A percentile compares a stretch with the other conserved stretches of the same genome.
phyloP scores from a whole-genome alignment of 2,888 invertebrate species.

The Frankliniella fusca region DNA sequence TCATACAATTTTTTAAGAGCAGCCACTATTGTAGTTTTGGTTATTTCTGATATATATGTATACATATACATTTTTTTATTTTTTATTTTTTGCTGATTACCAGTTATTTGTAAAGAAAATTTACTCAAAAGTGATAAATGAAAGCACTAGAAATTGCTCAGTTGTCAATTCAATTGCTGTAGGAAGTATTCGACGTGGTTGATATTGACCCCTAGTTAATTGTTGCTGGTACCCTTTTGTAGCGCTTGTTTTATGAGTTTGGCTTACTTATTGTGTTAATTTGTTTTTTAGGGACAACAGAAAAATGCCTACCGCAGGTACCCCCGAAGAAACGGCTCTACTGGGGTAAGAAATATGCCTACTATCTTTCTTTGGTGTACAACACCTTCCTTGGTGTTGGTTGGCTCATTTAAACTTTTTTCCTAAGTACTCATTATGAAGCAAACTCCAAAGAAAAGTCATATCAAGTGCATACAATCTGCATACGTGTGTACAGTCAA shows the following conservation, averaged over 20 bases:
- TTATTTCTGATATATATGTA: background rate
- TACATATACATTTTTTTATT: background rate
- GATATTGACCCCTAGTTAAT: background rate
- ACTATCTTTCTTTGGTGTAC: conserved; percentile 2
- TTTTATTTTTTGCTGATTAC: no score
- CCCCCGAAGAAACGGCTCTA: conserved; percentile 81
- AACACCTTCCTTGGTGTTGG: background rate
- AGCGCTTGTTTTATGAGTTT: conserved; percentile 19
- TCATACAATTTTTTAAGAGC: no score
- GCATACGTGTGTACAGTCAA: background rate
- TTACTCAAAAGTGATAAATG: no score
- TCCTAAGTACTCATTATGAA: background rate
- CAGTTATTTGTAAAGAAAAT: no score
- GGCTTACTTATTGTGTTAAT: conserved; percentile 36
- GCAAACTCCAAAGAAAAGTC: background rate
- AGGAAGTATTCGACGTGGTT: background rate
- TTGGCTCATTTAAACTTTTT: background rate
- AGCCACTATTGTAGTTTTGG: no score
- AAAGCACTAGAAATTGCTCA: background rate
- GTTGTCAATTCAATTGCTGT: background rate
- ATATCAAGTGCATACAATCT: background rate
- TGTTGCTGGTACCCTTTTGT: background rate
- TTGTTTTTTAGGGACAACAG: conserved; percentile 46
- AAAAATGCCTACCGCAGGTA: conserved; percentile 66
- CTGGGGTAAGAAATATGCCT: conserved; percentile 66